Evolutionary conservation across 2,888 invertebrate species (phyloP), one percentile per base, ranked within the genome.

Genomic region (Onthophagus sagittarius): DNA sequence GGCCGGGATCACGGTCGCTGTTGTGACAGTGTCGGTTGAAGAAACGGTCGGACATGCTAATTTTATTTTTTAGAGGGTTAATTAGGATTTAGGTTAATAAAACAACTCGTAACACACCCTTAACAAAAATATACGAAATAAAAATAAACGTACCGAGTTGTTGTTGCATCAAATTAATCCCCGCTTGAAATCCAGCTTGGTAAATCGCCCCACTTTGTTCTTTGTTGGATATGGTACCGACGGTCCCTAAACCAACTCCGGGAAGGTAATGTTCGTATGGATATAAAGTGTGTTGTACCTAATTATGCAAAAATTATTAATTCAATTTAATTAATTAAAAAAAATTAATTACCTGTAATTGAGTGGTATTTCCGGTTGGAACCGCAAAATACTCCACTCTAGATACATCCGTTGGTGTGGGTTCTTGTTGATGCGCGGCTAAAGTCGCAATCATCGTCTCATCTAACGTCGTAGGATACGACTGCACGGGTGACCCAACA

Each of bases 321-420:
- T 2, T 53, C 7, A 53, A 53, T 53, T 4, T 2, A 23, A 23
- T 3, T 1, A 23, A 2, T 2, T 13, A 15, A 64, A 13, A 14
- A 23, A 3, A 23, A 23, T 53, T 53, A 32, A 53, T 71, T 76
- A 78, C 79, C 76, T 79, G 80, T 39, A 84, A 83, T 6, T 84
- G 83, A 67, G 83, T 80, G 78, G 83, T 84, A n/a, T 80, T 73
- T 65, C 81, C 82, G 7, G 84, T 80, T 9, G 86, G 86, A 71
- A 86, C 86, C n/a, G 85, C 84, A 77, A 86, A 86, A 76, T 86
- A 87, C 76, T 87, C 87, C n/a, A 86, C 85, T 71, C 86, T 80
- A 13, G 85, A 83, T 62, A 85, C 79, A 77, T 86, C 86, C 1
- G 83, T 79, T 74, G 82, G 83, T 69, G 79, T 73, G 62, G 80